Percentiles rank a stretch among this genome's conserved stretches.
phyloP scores from a whole-genome alignment of 2,888 invertebrate species.

The Melanophora roralis region DNA sequence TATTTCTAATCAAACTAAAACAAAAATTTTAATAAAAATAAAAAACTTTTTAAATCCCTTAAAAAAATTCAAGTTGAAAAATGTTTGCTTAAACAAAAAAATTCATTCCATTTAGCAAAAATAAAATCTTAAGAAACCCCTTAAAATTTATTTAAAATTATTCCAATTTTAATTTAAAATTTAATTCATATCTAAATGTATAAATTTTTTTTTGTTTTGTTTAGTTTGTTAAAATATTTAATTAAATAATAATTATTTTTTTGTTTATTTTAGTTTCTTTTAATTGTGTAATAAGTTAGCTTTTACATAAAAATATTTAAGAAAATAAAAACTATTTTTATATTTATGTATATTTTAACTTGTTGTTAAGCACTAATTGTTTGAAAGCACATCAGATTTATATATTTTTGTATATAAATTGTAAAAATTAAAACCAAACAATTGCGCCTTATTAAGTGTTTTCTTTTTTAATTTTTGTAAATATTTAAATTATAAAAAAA shows the following conservation, averaged over 20 bases:
- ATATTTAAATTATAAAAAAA: conserved; percentile 30
- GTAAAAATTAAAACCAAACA: neutral
- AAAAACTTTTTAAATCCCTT: conserved; percentile 7
- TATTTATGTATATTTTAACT: neutral
- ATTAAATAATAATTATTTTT: no score
- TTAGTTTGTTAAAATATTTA: no score
- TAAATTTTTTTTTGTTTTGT: neutral
- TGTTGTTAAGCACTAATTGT: conserved; percentile 59
- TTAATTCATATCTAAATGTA: conserved; percentile 3
- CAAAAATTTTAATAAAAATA: neutral
- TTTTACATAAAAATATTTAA: neutral
- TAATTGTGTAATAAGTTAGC: conserved; percentile 16
- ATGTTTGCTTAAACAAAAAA: conserved; percentile 6
- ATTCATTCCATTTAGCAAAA: conserved; percentile 43
- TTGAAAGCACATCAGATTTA: conserved; percentile 54
- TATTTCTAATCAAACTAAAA: conserved; percentile 32
- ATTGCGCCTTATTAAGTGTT: conserved; percentile 40
- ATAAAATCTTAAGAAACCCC: neutral
- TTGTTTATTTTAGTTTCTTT: no score
- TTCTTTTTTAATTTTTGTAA: conserved; percentile 32
- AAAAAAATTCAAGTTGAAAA: conserved; percentile 43
- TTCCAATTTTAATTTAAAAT: no score
- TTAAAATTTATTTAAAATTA: neutral
- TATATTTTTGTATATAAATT: neutral
- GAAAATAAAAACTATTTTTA: conserved; percentile 4